Evolutionary conservation across 1,140 invertebrate genomes (phyloP), one percentile per base, ranked within the genome.

Genomic region (Epicauta chinensis): DNA sequence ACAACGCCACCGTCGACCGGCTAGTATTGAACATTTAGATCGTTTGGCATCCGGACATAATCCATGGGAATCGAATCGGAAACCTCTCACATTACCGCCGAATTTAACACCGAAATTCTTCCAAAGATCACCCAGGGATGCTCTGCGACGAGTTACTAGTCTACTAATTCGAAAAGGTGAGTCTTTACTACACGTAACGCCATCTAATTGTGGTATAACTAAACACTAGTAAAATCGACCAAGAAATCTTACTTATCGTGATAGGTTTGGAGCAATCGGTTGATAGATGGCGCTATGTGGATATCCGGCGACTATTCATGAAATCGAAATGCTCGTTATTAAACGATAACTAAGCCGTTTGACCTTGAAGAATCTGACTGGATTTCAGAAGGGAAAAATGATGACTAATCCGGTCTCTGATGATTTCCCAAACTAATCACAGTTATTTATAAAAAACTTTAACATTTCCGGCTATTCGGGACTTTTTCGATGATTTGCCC

Each of bases 51-150:
- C 75, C 10, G 58, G 67, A 9, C 73, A 73, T 34, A 63, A 72
- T 42, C 65, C 70, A 58, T 76, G 61, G 72, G 74, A 64, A 62
- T 70, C 53, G 68, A 81, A 68, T 38, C 72, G 77, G 43, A 91
- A 91, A 65, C 87, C 87, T 1, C 71, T 88, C 29, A 91, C 88
- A 12, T 73, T 91, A 53, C 88, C 88, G 16, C 88, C 88, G 38
- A 89, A 89, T 74, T 75, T 91, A 59, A 89, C 87, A 50, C 82
- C 82, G 58, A 89, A 89, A 71, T 90, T 89, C 75, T 86, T 89
- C 75, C 84, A 88, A 65, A 86, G 87, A 74, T 89, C 85, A 55
- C 87, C 88, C 29, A 78, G 86, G 62, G 88, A 89, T 71, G 87
- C 88, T 36, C 75, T 91, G 51, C 77, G 88, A 65, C 81, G 88